Base-by-base conservation (phyloP, 2,888 invertebrate genomes). In the Drosophila lacicola region DNA sequence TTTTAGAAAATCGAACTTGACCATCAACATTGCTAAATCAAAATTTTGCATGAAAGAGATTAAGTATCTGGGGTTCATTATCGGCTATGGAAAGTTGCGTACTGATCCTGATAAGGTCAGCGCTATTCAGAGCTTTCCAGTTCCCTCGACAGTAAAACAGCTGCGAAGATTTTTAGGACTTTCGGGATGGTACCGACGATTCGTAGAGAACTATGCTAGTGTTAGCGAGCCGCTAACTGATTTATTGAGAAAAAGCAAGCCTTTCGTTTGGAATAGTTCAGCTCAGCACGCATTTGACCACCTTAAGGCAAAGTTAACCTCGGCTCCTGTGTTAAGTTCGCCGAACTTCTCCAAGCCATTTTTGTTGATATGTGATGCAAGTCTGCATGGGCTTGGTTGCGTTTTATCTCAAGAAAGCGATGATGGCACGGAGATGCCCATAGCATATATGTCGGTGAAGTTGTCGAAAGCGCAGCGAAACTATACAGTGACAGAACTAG, bases 11-110 rank as follows among this genome's bases (percentile, higher is more conserved):
- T n/a, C n/a, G n/a, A n/a, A n/a, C n/a, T n/a, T n/a, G n/a, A n/a
- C n/a, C n/a, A n/a, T n/a, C n/a, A n/a, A n/a, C n/a, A n/a, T n/a
- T n/a, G n/a, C n/a, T n/a, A n/a, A n/a, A n/a, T n/a, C n/a, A n/a
- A n/a, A n/a, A n/a, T n/a, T n/a, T n/a, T n/a, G n/a, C n/a, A n/a
- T n/a, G n/a, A n/a, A n/a, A n/a, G n/a, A n/a, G n/a, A 55, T 54
- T 8, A 57, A 33, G 10, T 57, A 47, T 19, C 10, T 47, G 5
- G 19, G 29, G 0, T 41, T 47, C 6, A 19, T 42, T 3, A 58
- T 57, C 19, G 46, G 57, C 8, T 17, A 47, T n/a, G 21, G 54
- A 8, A 34, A 54, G n/a, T 54, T 54, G 17, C 33, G 33, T 9
- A 42, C 53, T 1, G 53, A 42, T 13, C 42, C 33, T 1, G 5